Percentiles rank a stretch among this genome's conserved stretches.
phyloP scores from a whole-genome alignment of 92 coral and sea anemone species.

The Bergia sp. region DNA sequence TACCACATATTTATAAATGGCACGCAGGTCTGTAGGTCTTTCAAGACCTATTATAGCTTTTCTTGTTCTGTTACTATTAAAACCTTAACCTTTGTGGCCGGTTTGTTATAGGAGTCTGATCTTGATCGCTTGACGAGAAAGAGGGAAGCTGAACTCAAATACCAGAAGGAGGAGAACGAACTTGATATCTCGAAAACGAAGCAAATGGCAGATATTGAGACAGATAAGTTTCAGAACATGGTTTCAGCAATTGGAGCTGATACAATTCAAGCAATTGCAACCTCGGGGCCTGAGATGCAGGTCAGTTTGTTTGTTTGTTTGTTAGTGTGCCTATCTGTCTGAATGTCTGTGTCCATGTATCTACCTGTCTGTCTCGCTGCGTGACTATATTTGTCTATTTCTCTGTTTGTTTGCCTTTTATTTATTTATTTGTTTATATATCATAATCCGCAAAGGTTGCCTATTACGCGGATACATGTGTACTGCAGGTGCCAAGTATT shows the following conservation, averaged over 20 bases:
- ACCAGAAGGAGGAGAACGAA: constrained; percentile 71
- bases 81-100: neutral
- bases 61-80: neutral
- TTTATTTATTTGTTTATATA: no score
- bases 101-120: constrained; percentile 76
- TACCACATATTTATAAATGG: no score
- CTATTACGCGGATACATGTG: no score
- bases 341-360: neutral
- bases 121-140: constrained; percentile 80
- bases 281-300: constrained; percentile 99
- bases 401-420: neutral
- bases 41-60: no score
- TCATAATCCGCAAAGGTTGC: no score
- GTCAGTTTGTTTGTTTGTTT: constrained; percentile 47
- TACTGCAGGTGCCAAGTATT: no score
- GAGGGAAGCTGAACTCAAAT: constrained; percentile 83
- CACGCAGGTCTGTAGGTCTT: no score
- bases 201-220: constrained; percentile 82
- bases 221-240: constrained; percentile 94
- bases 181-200: constrained; percentile 82
- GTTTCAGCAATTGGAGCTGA: constrained; percentile 97
- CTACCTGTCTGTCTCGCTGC: neutral
- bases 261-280: constrained; percentile 97
- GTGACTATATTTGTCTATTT: neutral
- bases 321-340: neutral